Percentiles rank a stretch among this genome's conserved stretches.
These are phyloP conservation scores for Ambastaia sidthimunki DNA, from an alignment of 2,797 vertebrate species.

Conservation along the genomic window DNA sequence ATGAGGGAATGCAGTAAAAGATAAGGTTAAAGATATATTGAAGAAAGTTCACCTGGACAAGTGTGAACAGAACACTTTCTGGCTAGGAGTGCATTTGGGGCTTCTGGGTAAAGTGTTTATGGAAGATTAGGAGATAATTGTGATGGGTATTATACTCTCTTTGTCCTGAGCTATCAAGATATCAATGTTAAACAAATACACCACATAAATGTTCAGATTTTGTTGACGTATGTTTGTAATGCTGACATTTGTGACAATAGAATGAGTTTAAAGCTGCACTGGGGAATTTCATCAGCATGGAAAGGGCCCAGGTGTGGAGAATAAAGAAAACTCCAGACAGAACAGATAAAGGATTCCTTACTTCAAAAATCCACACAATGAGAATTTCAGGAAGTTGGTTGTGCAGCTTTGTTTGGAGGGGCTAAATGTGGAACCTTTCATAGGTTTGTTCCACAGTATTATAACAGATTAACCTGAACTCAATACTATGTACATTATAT, in stretches of 20 bases:
- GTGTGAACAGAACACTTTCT: conserved; percentile 64
- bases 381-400: conserved; percentile 28
- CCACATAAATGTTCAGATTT: too few relatives aligned
- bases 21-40: conserved; percentile 76
- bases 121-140: conserved; percentile 65
- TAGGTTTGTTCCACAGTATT: conserved; percentile 43
- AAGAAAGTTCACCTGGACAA: conserved; percentile 61
- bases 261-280: conserved; percentile 72
- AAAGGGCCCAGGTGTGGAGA: conserved; percentile 77
- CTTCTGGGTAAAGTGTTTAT: conserved; percentile 75
- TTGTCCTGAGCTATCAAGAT: too few relatives aligned
- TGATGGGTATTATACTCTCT: too few relatives aligned
- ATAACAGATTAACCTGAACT: background rate
- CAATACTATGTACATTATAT: background rate
- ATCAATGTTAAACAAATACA: too few relatives aligned
- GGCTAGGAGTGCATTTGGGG: conserved; percentile 79
- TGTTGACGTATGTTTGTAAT: too few relatives aligned
- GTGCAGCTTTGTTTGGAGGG: conserved; percentile 36
- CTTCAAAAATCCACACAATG: conserved; percentile 69
- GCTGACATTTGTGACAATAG: conserved; percentile 66
- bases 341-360: conserved; percentile 69
- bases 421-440: conserved; percentile 50
- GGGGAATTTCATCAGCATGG: conserved; percentile 72
- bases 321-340: conserved; percentile 55
- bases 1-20: conserved; percentile 79